These are phyloP conservation scores for Sebastes hopkinsi DNA, from an alignment of 2,797 vertebrate species.

Conservation along the genomic window DNA sequence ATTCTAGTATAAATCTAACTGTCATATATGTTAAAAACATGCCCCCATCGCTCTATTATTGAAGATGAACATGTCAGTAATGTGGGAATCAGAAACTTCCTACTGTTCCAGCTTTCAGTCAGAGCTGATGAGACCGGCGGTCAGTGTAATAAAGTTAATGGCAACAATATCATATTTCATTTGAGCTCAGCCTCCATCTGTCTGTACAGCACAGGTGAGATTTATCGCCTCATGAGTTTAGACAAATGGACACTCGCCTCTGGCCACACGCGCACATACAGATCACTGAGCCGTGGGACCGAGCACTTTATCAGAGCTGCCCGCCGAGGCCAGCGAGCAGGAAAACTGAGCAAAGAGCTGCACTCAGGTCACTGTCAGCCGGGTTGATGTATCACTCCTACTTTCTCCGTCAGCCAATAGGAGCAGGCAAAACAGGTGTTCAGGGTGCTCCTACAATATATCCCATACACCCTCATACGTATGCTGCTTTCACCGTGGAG, in stretches of 20 bases:
- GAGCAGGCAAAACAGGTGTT: background rate
- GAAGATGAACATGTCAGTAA: background rate
- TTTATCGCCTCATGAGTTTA: constrained; percentile 41
- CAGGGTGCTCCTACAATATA: too few species aligned
- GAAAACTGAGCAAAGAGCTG: constrained; percentile 30
- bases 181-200: constrained; percentile 31
- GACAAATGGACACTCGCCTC: constrained; percentile 56
- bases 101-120: background rate
- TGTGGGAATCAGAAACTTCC: background rate
- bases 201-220: constrained; percentile 36
- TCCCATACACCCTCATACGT: background rate
- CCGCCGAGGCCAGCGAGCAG: constrained; percentile 29
- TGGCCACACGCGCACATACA: constrained; percentile 26
- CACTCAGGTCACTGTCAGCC: constrained; percentile 24
- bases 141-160: constrained; percentile 29
- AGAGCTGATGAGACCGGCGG: background rate
- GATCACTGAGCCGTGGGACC: constrained; percentile 46
- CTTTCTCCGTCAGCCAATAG: background rate
- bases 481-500: background rate
- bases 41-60: background rate
- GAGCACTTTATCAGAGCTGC: constrained; percentile 51
- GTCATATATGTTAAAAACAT: background rate
- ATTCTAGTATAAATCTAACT: background rate
- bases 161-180: constrained; percentile 33
- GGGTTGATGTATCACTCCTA: constrained; percentile 24